Evolutionary conservation across 2,113 vertebrate species (phyloP).

Genomic region (Lycaon pictus): DNA sequence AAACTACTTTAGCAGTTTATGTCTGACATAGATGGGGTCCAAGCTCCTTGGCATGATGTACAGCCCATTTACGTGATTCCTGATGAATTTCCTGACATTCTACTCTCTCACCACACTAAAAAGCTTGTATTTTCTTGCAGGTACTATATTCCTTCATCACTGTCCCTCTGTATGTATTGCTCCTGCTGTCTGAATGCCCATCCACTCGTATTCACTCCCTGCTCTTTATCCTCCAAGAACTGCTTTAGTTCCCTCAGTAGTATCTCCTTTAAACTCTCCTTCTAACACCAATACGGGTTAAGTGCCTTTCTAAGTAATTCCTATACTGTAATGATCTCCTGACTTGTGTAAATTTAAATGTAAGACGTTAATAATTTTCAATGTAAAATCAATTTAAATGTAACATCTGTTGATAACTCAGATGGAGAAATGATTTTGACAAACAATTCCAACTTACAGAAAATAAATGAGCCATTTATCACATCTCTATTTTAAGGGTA

Average conservation of each 20-base stretch:
- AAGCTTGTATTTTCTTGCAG: too few relatives aligned
- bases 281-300: not conserved
- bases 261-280: not conserved
- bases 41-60: not conserved
- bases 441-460: not conserved
- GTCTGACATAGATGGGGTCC: not conserved
- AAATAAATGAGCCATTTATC: not conserved
- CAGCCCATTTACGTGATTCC: not conserved
- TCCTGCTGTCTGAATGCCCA: not conserved
- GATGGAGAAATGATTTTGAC: conserved; percentile 44
- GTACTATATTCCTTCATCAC: not conserved
- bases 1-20: not conserved
- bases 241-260: not conserved
- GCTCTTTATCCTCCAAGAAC: not conserved
- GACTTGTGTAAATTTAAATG: not conserved
- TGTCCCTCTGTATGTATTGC: not conserved
- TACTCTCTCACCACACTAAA: not conserved
- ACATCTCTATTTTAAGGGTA: conserved; percentile 26
- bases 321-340: not conserved
- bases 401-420: not conserved
- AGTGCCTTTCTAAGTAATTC: not conserved
- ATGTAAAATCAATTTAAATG: not conserved
- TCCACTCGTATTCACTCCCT: not conserved
- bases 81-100: not conserved
- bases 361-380: not conserved